Percentiles rank a stretch among this genome's conserved stretches.
These are phyloP conservation scores for Hozukius guyotensis DNA, from an alignment of 2,797 vertebrate species.

Conservation along the genomic window DNA sequence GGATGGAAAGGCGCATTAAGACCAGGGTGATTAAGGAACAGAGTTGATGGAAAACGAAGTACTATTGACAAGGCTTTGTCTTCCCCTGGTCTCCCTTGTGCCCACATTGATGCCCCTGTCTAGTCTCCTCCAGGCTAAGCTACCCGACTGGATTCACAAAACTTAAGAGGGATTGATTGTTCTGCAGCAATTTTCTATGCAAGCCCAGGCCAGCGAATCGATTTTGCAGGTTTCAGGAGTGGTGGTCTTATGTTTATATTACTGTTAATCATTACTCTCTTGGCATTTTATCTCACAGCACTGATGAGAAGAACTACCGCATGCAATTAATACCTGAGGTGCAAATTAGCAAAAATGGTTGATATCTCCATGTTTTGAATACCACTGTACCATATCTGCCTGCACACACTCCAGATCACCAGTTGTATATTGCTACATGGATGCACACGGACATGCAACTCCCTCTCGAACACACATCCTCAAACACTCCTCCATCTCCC, in stretches of 20 bases:
- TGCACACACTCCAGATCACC: background rate
- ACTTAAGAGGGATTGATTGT: constrained; percentile 82
- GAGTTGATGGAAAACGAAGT: constrained; percentile 82
- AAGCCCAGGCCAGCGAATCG: constrained; percentile 65
- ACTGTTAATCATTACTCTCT: constrained; percentile 79
- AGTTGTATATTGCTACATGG: background rate
- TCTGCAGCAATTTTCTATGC: constrained; percentile 79
- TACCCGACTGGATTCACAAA: constrained; percentile 79
- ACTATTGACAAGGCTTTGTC: constrained; percentile 84
- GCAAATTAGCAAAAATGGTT: constrained; percentile 37
- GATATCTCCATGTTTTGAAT: constrained; percentile 20
- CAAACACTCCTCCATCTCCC: constrained; percentile 1
- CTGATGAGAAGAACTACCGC: constrained; percentile 55
- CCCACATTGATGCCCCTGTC: constrained; percentile 75
- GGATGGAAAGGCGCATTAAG: constrained; percentile 75
- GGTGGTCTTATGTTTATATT: constrained; percentile 78
- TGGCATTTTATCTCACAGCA: constrained; percentile 59
- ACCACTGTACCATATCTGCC: background rate
- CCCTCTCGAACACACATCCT: background rate
- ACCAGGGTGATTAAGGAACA: constrained; percentile 83
- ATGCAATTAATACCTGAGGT: constrained; percentile 56
- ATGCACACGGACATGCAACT: background rate
- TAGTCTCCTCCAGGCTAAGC: constrained; percentile 72
- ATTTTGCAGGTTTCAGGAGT: constrained; percentile 73
- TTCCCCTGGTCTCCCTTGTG: constrained; percentile 67